A percentile compares a stretch with the other conserved stretches of the same genome.
Evolutionary conservation across 2,888 invertebrate species (phyloP).

Genomic region (Phortica magna): DNA sequence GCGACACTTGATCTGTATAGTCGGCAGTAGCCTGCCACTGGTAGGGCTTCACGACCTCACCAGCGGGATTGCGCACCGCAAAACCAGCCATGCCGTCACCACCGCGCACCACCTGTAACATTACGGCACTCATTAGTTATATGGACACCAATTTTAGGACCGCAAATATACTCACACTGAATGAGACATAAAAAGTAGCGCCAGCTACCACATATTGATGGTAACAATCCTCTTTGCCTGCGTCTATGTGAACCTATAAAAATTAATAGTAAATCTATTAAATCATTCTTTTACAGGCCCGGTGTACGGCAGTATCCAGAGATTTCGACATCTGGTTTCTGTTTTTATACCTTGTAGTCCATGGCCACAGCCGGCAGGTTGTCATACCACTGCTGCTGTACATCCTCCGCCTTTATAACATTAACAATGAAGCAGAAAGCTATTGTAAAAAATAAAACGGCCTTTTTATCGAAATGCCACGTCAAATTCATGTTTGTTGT

Average conservation of each 20-base stretch:
- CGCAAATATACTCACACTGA: slow-evolving; percentile 84
- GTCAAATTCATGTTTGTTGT: slow-evolving; percentile 69
- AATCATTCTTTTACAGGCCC: not conserved
- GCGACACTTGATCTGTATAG: slow-evolving; percentile 89
- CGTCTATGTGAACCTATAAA: slow-evolving; percentile 86
- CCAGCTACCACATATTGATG: slow-evolving; percentile 95
- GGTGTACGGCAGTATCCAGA: too few species aligned
- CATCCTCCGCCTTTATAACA: slow-evolving; percentile 71
- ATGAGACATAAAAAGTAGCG: slow-evolving; percentile 95
- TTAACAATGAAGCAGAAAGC: slow-evolving; percentile 45
- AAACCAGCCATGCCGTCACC: slow-evolving; percentile 97
- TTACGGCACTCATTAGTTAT: not conserved
- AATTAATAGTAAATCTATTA: slow-evolving; percentile 11
- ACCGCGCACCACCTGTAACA: slow-evolving; percentile 88
- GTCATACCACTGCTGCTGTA: slow-evolving; percentile 89
- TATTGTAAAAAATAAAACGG: slow-evolving; percentile 44
- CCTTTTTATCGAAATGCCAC: slow-evolving; percentile 67
- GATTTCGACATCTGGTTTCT: too few species aligned
- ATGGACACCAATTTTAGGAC: too few species aligned
- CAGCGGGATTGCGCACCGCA: slow-evolving; percentile 91
- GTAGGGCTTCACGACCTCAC: slow-evolving; percentile 91
- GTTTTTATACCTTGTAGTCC: slow-evolving; percentile 87
- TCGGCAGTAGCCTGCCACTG: slow-evolving; percentile 94
- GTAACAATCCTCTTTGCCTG: slow-evolving; percentile 97
- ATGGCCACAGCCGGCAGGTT: slow-evolving; percentile 93